These are phyloP conservation scores for Odontamblyopus lacepedii DNA, from an alignment of 2,797 vertebrate genomes.

Conservation along the genomic window DNA sequence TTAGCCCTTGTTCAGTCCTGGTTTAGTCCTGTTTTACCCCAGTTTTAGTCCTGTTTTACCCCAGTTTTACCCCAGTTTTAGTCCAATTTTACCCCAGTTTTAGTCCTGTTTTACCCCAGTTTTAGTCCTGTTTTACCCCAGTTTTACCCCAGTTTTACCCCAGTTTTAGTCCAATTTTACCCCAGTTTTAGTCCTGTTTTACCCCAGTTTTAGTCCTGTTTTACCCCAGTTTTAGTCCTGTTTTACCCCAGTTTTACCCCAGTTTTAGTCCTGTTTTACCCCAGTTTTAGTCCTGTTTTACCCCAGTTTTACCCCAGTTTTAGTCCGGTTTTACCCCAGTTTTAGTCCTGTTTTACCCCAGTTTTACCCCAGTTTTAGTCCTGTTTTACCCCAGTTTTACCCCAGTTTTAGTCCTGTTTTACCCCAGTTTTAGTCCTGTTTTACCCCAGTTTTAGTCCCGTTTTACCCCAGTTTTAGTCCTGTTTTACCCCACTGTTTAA, in stretches of 20 bases:
- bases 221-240: neutral
- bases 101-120: neutral
- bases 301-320: neutral
- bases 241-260: neutral
- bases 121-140: neutral
- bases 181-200: neutral
- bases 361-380: neutral
- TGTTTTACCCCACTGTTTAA: neutral
- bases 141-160: neutral
- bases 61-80: neutral
- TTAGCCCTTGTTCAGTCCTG: neutral
- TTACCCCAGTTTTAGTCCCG: neutral
- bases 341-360: neutral
- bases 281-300: neutral
- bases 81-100: too few relatives aligned
- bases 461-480: neutral
- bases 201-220: neutral
- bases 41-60: neutral
- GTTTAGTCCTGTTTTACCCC: neutral
- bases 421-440: neutral
- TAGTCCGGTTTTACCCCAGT: neutral
- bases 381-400: neutral
- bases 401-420: neutral
- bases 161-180: neutral
- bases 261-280: neutral